phyloP scores from a whole-genome alignment of 2,113 vertebrate genomes.

The Forbesichthys papilliferus region DNA sequence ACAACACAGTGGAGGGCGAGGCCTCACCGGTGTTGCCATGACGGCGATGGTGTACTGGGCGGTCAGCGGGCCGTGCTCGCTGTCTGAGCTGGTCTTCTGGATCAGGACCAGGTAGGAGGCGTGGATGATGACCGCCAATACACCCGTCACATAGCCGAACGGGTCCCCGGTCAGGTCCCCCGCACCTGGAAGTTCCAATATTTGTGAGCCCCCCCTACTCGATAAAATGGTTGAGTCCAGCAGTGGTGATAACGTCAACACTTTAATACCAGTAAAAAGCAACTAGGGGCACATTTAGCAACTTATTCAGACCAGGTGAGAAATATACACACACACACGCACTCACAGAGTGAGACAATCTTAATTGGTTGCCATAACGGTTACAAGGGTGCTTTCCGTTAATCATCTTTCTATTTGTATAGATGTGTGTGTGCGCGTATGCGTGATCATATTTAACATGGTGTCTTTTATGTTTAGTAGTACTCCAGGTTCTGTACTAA shows the following conservation, averaged over 20 bases:
- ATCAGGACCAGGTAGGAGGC: conserved; percentile 96
- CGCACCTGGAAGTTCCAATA: conserved; percentile 79
- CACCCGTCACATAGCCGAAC: conserved; percentile 90
- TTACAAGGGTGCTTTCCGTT: no score
- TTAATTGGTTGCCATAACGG: no score
- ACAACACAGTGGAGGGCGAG: neutral
- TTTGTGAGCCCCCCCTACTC: no score
- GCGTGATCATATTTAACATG: neutral
- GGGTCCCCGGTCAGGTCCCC: conserved; percentile 93
- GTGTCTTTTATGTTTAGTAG: no score
- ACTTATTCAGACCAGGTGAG: neutral
- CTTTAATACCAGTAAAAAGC: no score
- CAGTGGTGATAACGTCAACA: no score
- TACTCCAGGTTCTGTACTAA: no score
- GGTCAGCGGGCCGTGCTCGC: conserved; percentile 89
- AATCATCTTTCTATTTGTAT: neutral
- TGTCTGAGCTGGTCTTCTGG: conserved; percentile 90
- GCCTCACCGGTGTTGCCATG: conserved; percentile 83
- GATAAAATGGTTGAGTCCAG: no score
- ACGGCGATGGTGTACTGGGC: conserved; percentile 94
- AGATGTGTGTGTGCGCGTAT: neutral
- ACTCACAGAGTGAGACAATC: no score
- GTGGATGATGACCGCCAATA: conserved; percentile 92
- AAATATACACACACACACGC: neutral
- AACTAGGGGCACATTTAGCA: neutral